Evolutionary conservation across 2,113 vertebrate genomes (phyloP).

Genomic region (Stercorarius parasiticus): DNA sequence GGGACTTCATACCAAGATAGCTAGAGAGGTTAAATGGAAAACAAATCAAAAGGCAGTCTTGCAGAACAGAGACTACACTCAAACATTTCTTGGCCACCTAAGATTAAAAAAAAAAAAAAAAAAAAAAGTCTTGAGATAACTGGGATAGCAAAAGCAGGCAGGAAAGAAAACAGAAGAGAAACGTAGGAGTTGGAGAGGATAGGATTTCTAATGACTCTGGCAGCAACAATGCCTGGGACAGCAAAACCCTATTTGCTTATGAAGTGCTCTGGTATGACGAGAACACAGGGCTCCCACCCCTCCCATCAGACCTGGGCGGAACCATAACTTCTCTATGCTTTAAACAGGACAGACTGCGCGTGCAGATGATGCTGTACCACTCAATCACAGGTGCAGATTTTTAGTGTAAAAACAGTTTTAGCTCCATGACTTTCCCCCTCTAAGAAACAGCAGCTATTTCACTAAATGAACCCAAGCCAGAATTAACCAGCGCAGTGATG

Average conservation of each 20-base stretch:
- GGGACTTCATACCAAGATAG: conserved; percentile 41
- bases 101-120: background rate
- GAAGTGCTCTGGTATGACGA: background rate
- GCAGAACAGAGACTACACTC: conserved; percentile 39
- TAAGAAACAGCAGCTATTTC: background rate
- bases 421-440: background rate
- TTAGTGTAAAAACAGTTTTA: background rate
- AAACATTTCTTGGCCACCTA: background rate
- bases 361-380: background rate
- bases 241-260: background rate
- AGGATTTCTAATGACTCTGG: conserved; percentile 43
- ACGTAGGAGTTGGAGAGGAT: background rate
- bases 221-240: background rate
- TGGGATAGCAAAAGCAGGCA: conserved; percentile 3
- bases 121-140: background rate
- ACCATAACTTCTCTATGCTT: background rate
- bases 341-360: background rate
- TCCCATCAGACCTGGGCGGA: background rate
- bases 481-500: background rate
- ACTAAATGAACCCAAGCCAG: background rate
- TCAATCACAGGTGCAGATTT: background rate
- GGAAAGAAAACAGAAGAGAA: conserved; percentile 23
- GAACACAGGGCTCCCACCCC: background rate
- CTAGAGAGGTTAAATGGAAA: conserved; percentile 31
- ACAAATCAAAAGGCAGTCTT: conserved; percentile 10